Conservation (phyloP, 2,888 invertebrate species). For the Ennomos quercinarius region DNA sequence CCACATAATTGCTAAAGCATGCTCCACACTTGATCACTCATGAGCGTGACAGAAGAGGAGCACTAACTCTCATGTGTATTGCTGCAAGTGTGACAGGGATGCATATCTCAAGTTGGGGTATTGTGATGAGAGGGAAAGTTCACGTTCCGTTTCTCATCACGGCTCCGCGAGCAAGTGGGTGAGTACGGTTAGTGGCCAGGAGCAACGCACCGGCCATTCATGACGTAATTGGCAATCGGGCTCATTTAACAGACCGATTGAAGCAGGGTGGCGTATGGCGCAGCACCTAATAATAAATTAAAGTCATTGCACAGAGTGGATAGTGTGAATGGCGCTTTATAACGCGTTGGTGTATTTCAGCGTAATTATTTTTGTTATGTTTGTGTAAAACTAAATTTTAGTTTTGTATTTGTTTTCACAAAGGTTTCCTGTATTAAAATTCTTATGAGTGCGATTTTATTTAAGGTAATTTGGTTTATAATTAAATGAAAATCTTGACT, state of each 20-base stretch:
- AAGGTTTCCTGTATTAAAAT: too few relatives aligned
- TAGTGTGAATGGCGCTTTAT: conserved; percentile 27
- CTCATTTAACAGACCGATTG: conserved; percentile 74
- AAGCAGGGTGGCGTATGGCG: conserved; percentile 50
- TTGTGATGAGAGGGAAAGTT: conserved; percentile 83
- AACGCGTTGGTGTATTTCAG: conserved; percentile 1
- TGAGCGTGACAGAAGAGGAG: conserved; percentile 11
- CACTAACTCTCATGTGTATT: conserved; percentile 45
- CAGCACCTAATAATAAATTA: too few relatives aligned
- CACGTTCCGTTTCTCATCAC: conserved; percentile 78
- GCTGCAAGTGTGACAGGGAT: conserved; percentile 54
- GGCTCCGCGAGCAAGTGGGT: conserved; percentile 80
- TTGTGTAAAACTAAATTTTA: too few relatives aligned
- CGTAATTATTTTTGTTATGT: not conserved
- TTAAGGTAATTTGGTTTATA: too few relatives aligned
- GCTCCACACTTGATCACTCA: conserved; percentile 27
- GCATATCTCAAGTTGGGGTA: conserved; percentile 70
- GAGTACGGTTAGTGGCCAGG: conserved; percentile 77
- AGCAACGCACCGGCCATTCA: conserved; percentile 80
- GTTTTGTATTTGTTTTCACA: too few relatives aligned
- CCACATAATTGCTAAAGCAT: conserved; percentile 27
- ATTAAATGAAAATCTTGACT: too few relatives aligned
- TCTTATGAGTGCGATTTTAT: too few relatives aligned
- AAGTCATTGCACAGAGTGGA: conserved; percentile 46
- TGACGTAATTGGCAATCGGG: conserved; percentile 79